A percentile compares a stretch with the other conserved stretches of the same genome.
Evolutionary conservation across 2,113 vertebrate species (phyloP).

Genomic region (Otus sunia): DNA sequence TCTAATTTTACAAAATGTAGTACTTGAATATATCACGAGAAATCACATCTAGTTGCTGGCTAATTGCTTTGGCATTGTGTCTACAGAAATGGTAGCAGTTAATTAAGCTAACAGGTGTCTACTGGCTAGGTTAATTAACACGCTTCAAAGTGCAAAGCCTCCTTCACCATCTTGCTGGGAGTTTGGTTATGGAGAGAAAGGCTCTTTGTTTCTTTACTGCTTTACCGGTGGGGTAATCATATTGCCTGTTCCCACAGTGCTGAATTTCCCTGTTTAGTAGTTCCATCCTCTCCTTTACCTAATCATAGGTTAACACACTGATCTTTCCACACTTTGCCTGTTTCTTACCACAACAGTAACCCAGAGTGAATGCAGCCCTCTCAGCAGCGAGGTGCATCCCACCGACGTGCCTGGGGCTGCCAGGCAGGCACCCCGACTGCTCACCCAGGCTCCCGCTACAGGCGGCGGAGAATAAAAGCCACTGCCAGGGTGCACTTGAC

Average conservation of each 20-base stretch:
- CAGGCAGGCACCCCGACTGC: background rate
- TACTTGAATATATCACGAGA: background rate
- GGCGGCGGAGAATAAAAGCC: background rate
- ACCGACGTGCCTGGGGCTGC: background rate
- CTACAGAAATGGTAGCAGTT: background rate
- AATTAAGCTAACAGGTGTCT: slow-evolving; percentile 13
- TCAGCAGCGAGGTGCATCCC: background rate
- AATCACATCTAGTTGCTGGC: background rate
- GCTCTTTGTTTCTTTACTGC: background rate
- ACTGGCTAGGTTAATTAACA: background rate
- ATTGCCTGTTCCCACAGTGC: background rate
- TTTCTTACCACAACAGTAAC: background rate
- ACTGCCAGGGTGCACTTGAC: background rate
- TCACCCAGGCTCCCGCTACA: background rate
- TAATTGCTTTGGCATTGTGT: background rate
- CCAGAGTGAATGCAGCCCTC: background rate
- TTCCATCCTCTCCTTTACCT: background rate
- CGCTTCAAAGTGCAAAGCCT: background rate
- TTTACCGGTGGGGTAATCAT: background rate
- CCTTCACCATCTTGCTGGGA: background rate
- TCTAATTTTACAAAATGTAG: background rate
- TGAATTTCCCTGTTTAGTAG: background rate
- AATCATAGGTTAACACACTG: background rate
- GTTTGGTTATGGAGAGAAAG: background rate
- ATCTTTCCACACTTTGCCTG: background rate